These are phyloP conservation scores for Gadopsis bispinosus DNA, from an alignment of 2,797 vertebrate species.

Conservation along the genomic window DNA sequence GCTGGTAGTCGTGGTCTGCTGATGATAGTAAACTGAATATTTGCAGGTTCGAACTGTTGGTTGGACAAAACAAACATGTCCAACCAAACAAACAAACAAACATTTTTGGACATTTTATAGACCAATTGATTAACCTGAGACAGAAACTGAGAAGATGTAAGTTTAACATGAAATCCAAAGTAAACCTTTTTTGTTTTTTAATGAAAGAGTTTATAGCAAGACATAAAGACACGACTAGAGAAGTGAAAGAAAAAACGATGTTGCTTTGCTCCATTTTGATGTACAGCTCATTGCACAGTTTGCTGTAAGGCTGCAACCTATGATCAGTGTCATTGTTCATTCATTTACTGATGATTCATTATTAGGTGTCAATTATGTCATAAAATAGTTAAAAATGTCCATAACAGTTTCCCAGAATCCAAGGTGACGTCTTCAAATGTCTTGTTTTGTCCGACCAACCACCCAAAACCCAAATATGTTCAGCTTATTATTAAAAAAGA, in stretches of 20 bases:
- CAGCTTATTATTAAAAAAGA: background rate
- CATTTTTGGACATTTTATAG: background rate
- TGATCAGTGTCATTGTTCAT: background rate
- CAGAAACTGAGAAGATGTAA: background rate
- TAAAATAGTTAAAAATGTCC: background rate
- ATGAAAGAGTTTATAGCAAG: background rate
- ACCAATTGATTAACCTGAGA: background rate
- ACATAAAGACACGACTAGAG: background rate
- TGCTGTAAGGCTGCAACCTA: background rate
- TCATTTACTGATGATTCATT: background rate
- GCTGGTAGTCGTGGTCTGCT: too few relatives aligned
- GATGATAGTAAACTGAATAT: background rate
- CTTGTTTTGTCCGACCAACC: background rate
- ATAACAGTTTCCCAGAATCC: background rate
- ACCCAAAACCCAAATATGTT: background rate
- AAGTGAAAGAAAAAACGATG: background rate
- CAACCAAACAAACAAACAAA: background rate
- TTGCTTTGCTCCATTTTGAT: slow-evolving; percentile 2
- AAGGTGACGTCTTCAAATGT: background rate
- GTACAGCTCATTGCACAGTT: background rate
- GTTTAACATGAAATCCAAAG: background rate
- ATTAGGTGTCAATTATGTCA: background rate
- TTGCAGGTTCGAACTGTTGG: too few relatives aligned
- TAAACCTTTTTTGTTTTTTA: background rate
- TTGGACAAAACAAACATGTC: background rate